phyloP scores from a whole-genome alignment of 2,113 vertebrate genomes.

The Ivindomyrus marchei region DNA sequence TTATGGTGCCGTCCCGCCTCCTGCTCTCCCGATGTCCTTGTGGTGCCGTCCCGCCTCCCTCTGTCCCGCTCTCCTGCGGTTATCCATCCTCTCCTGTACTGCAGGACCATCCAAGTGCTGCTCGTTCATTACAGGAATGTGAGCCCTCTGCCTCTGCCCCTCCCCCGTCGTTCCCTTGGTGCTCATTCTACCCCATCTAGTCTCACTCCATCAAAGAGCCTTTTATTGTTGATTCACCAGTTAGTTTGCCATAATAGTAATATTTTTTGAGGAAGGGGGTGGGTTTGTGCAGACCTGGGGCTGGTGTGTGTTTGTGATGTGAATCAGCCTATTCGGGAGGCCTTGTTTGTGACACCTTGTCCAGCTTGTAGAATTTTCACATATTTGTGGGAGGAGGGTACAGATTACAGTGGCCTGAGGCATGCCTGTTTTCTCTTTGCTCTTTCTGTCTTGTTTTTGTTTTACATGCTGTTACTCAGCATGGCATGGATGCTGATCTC shows the following conservation, averaged over 20 bases:
- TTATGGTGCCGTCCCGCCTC: too few relatives aligned
- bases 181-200: neutral
- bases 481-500: neutral
- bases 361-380: neutral
- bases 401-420: neutral
- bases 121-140: constrained; percentile 1
- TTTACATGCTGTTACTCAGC: neutral
- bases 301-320: neutral
- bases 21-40: too few relatives aligned
- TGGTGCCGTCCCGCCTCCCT: neutral
- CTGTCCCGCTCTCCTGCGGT: neutral
- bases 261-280: neutral
- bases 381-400: neutral
- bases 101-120: neutral
- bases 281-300: neutral
- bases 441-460: neutral
- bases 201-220: constrained; percentile 7
- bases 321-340: too few relatives aligned
- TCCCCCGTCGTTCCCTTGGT: neutral
- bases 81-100: neutral
- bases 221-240: neutral
- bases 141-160: neutral
- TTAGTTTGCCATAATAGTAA: neutral
- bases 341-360: neutral
- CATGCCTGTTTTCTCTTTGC: neutral